Evolutionary conservation across 2,888 invertebrate genomes (phyloP).

Genomic region (Brenthis daphne): DNA sequence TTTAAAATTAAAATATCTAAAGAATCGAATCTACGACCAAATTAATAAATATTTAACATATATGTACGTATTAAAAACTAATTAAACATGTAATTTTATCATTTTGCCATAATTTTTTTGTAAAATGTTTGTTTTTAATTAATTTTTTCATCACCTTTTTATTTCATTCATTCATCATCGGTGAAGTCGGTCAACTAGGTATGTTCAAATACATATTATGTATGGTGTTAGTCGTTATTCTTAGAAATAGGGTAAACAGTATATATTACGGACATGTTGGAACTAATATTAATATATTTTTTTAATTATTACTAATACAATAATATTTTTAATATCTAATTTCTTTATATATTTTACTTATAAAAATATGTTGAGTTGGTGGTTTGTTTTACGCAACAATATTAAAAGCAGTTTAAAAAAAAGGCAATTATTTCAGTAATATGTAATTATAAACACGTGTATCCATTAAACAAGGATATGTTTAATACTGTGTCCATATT

Average conservation of each 20-base stretch:
- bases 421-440: no score
- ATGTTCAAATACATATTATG: conserved; percentile 43
- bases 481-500: no score
- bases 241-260: conserved; percentile 5
- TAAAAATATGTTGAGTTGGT: neutral
- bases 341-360: neutral
- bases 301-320: neutral
- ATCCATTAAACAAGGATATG: no score
- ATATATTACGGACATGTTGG: neutral
- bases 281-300: neutral
- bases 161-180: conserved; percentile 46
- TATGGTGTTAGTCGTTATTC: neutral
- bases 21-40: no score
- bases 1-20: no score
- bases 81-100: neutral
- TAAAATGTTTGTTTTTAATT: neutral
- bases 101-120: neutral
- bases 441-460: no score
- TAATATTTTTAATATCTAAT: no score
- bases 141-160: conserved; percentile 1
- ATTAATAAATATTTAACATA: no score
- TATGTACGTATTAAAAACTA: no score
- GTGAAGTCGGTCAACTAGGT: conserved; percentile 58
- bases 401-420: no score
- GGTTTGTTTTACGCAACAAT: no score